Conservation (phyloP, 2,888 invertebrate species). For the Chymomyza caudatula region DNA sequence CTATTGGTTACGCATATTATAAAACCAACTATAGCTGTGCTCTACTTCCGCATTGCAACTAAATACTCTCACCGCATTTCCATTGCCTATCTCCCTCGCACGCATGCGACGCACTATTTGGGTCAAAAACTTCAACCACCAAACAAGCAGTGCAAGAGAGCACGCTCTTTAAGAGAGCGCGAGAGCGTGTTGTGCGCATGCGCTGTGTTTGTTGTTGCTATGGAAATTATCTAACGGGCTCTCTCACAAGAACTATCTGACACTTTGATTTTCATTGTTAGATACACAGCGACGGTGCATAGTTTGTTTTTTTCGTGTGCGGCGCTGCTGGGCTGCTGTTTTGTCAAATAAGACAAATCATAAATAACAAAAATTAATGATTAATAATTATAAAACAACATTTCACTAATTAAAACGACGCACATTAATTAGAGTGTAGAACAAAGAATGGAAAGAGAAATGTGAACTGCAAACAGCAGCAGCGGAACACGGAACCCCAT, state of each 20-base stretch:
- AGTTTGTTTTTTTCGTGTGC: conserved; percentile 30
- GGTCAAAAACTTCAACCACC: conserved; percentile 58
- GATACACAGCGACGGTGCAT: conserved; percentile 62
- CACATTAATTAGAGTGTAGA: neutral
- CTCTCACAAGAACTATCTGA: conserved; percentile 42
- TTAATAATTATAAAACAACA: neutral
- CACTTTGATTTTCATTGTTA: conserved; percentile 59
- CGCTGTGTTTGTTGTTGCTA: conserved; percentile 34
- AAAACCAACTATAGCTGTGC: neutral
- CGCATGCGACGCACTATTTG: conserved; percentile 21
- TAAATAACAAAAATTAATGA: neutral
- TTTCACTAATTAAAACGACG: conserved; percentile 3
- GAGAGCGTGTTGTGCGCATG: conserved; percentile 44
- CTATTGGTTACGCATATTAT: neutral
- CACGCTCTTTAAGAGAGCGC: neutral
- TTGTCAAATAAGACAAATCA: conserved; percentile 41
- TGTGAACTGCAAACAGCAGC: neutral
- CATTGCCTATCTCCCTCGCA: neutral
- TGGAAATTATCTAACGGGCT: conserved; percentile 39
- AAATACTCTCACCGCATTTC: neutral
- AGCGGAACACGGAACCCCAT: neutral
- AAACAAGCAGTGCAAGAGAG: conserved; percentile 16
- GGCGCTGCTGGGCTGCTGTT: conserved; percentile 28
- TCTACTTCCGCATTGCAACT: neutral
- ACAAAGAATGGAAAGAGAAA: conserved; percentile 1